phyloP scores from a whole-genome alignment of 2,113 vertebrate species.

The Tychaedon coryphoeus region DNA sequence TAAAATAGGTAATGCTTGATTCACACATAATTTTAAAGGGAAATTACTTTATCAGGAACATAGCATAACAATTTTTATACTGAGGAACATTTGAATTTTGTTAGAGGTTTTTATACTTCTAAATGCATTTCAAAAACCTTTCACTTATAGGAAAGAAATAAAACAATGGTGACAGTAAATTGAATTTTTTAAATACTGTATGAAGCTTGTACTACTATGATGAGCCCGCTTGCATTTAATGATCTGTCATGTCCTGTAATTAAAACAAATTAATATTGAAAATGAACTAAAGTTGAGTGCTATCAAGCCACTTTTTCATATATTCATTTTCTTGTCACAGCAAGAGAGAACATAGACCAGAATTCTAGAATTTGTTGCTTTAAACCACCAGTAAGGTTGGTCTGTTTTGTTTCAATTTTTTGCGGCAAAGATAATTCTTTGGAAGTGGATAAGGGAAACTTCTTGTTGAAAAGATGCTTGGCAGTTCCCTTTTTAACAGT shows the following conservation, averaged over 20 bases:
- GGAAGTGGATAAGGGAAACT: background rate
- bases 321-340: background rate
- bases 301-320: background rate
- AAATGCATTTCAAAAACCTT: background rate
- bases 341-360: background rate
- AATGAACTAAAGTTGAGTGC: slow-evolving; percentile 3
- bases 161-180: background rate
- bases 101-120: background rate
- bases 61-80: background rate
- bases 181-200: background rate
- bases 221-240: slow-evolving; percentile 26
- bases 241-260: slow-evolving; percentile 8
- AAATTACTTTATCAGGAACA: slow-evolving; percentile 8
- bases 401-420: background rate
- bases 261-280: slow-evolving; percentile 47
- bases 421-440: background rate
- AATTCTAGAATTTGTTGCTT: background rate
- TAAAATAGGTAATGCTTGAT: background rate
- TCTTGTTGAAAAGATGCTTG: background rate
- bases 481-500: background rate
- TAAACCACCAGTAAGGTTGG: background rate
- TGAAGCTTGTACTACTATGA: background rate
- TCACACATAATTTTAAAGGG: background rate
- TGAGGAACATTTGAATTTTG: background rate
- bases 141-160: background rate